Base-by-base conservation (phyloP, 92 coral and sea anemone species). In the Porites evermanni region DNA sequence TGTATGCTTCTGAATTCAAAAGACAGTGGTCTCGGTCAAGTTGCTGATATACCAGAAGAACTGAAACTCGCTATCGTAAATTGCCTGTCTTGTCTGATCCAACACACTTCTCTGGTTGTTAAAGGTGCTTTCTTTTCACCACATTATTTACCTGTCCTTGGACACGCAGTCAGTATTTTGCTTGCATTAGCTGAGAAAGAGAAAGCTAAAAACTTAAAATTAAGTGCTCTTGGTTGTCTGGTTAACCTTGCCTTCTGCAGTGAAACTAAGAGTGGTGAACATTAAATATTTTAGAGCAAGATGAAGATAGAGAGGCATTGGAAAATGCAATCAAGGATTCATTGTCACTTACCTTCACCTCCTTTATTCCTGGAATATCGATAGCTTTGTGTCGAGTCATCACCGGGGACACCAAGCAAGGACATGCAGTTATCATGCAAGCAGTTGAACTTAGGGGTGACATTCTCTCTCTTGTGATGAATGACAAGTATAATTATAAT, bases 301-400 rank as follows among this genome's bases (percentile, higher is more conserved):
- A 70, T 64, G 60, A 80, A 53, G 85, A 82, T 47, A 77, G 64
- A 18, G 85, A 78, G n/a, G 88, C 51, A n/a, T 20, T 63, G 11
- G 71, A 38, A 29, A 70, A 58, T 79, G 77, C 66, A 13, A 12
- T 92, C 67, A 86, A 89, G 50, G 86, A 80, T 80, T 78, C 87
- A 56, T 87, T 84, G 16, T 91, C 94, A 0, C 21, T 69, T 26
- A 66, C 91, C 9, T 91, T 97, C 86, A 94, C 98, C 51, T 97
- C 99, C 7, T 97, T 97, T 79, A 29, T 97, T 54, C 99, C 99
- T 44, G 99, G 99, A 21, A 95, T 97, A 71, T 95, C 98, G 70
- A 86, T 91, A 81, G 65, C 94, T 52, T 78, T 97, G 2, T 79
- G 95, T 68, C 84, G 94, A 75, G 61, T 93, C 8, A 72, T 95